Base-by-base conservation (phyloP, 2,113 vertebrate species). In the Sclerurus mexicanus region DNA sequence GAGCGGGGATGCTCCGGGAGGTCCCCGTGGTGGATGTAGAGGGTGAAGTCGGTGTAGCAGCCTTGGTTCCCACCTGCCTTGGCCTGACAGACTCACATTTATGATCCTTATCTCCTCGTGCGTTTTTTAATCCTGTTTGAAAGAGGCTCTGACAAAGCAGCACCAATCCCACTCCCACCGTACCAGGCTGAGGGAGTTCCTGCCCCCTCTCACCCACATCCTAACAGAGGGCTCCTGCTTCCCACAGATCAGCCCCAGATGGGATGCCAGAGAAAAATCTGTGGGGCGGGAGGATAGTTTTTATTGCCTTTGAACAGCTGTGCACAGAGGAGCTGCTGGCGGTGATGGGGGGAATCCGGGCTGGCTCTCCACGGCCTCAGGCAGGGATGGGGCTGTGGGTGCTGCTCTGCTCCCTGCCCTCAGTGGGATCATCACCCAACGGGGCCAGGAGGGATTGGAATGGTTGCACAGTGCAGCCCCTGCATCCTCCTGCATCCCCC, bases 131-230 rank as follows among this genome's bases (percentile, higher is more conserved):
- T 74, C 66, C 85, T 14, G 35, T 63, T 89, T 44, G 69, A 69
- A 86, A 86, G 60, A 78, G 19, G 55, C 39, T 78, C 75, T 46
- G 83, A 44, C 23, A 50, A 50, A 66, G 33, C 7, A 0, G 49
- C 15, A 1, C 1, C 1, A 1, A 13, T 16, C 64, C 64, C 6
- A 12, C 55, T 53, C 44, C 50, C 33, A 39, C 62, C 5, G 12
- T 24, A 0, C 1, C 0, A 6, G 25, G 47, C 2, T 0, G 1
- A 71, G 10, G 35, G 47, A 39, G 35, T 49, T 19, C 52, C 52
- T 40, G 42, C 33, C 22, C 46, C 37, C 10, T 1, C 69, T 25
- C 4, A 4, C 11, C 40, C 59, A 17, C 35, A 31, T 19, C 16
- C 47, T 50, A 14, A 31, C 56, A 5, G 35, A 47, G 53, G 40